These are phyloP conservation scores for Acrocephalus scirpaceus DNA, from an alignment of 2,797 vertebrate genomes.

Conservation along the genomic window DNA sequence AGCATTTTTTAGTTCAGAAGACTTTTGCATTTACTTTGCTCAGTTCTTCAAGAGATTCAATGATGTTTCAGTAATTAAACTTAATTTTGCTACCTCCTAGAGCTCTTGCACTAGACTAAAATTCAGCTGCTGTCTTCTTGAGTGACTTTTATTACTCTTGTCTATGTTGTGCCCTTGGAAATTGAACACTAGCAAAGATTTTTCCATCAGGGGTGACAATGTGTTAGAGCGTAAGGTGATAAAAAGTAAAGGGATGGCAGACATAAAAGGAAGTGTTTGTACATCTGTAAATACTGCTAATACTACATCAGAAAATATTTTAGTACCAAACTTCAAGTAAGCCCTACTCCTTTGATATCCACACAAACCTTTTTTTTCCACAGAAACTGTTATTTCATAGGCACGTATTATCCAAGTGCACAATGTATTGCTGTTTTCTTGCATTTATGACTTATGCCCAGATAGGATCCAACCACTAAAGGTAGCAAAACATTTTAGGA, in stretches of 20 bases:
- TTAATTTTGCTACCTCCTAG: not conserved
- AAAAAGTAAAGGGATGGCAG: not conserved
- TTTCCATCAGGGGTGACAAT: not conserved
- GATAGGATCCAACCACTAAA: not conserved
- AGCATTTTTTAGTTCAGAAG: not conserved
- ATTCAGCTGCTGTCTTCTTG: not conserved
- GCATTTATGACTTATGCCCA: not conserved
- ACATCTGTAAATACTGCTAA: not conserved
- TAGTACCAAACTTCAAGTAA: not conserved
- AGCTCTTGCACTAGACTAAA: not conserved
- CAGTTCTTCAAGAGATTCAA: not conserved
- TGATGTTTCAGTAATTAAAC: not conserved
- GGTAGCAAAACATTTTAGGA: not conserved
- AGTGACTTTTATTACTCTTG: not conserved
- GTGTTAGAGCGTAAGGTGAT: not conserved
- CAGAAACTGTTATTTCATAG: not conserved
- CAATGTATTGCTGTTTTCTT: not conserved
- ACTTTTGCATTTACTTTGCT: not conserved
- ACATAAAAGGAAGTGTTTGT: not conserved
- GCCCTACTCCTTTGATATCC: not conserved
- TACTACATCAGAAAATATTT: not conserved
- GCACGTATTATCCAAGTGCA: not conserved
- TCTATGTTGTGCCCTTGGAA: not conserved
- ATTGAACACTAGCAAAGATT: not conserved
- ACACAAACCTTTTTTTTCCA: not conserved